Base-by-base conservation (phyloP, 2,797 vertebrate species). In the Pipistrellus nathusii region DNA sequence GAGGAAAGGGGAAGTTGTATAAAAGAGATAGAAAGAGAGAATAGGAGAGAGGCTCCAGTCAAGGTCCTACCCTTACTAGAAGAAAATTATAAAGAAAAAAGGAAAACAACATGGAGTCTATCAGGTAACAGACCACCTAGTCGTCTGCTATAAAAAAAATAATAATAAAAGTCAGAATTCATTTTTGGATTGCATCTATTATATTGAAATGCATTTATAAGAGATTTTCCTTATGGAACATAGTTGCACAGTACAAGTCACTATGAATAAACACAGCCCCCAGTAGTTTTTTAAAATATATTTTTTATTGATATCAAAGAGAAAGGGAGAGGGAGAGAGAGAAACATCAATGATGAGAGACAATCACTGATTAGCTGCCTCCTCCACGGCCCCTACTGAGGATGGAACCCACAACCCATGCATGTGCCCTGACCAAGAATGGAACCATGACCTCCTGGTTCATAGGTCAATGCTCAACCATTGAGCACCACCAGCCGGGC, bases 121-220 rank as follows among this genome's bases (percentile, higher is more conserved):
- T 78, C 75, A 97, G 75, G 91, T 95, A 94, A 97, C 92, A 90
- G 97, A 97, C 93, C 75, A 92, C 46, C 85, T 92, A 96, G 94
- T 91, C 48, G 72, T 95, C 23, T 59, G 41, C 23, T 48, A n/a
- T 69, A 25, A 11, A 71, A 95, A 48, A 32, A 89, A 57, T 41
- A 41, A 41, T 41, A 41, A n/a, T 35, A 13, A 7, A n/a, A 96
- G 86, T 9, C 46, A 59, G 53, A 95, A 88, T 95, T 97, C 82
- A 97, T 73, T 95, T 77, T 94, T 66, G 27, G 27, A 83, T 38
- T 84, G n/a, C 25, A 90, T 17, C 66, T 80, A 35, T 89, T 92
- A 90, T 21, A 72, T 25, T 48, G 17, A 57, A 90, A 87, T 76
- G 48, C 48, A 73, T 69, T 82, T 53, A 85, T 59, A 85, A 87